phyloP scores from a whole-genome alignment of 2,113 vertebrate genomes.

The Bos javanicus region DNA sequence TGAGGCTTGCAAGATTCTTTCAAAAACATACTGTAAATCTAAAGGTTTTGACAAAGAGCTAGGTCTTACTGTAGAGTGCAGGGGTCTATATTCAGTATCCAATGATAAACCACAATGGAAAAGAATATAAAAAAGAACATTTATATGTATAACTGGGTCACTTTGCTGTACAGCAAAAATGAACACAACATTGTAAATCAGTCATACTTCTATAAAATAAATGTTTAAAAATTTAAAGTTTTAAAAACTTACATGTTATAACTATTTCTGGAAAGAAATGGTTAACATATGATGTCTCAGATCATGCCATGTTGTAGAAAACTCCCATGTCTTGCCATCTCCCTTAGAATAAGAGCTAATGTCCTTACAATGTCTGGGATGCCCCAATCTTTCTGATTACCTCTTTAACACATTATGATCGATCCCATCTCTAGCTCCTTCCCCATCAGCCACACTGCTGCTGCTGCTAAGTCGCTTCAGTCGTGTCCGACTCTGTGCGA shows the following conservation, averaged over 20 bases:
- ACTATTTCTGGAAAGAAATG: constrained; percentile 13
- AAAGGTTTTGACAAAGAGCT: not conserved
- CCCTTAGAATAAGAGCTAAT: not conserved
- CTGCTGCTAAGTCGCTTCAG: too few species aligned
- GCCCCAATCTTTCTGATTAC: not conserved
- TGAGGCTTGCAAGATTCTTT: not conserved
- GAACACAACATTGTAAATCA: not conserved
- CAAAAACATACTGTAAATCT: not conserved
- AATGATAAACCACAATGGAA: not conserved
- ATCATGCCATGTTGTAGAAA: not conserved
- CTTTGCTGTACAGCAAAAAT: not conserved
- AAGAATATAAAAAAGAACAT: not conserved
- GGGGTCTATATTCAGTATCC: not conserved
- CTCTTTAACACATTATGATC: not conserved
- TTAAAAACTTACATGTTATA: not conserved
- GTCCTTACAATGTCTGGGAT: not conserved
- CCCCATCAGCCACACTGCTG: too few species aligned
- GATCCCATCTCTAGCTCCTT: not conserved
- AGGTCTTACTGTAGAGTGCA: not conserved
- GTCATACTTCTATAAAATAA: not conserved
- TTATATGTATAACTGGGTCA: not conserved
- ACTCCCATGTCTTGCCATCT: not conserved
- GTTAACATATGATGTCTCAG: not conserved
- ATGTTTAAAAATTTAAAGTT: not conserved
- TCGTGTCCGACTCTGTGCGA: too few species aligned